Evolutionary conservation across 2,797 vertebrate genomes (phyloP), one percentile per base, ranked within the genome.

Genomic region (Monodelphis domestica): DNA sequence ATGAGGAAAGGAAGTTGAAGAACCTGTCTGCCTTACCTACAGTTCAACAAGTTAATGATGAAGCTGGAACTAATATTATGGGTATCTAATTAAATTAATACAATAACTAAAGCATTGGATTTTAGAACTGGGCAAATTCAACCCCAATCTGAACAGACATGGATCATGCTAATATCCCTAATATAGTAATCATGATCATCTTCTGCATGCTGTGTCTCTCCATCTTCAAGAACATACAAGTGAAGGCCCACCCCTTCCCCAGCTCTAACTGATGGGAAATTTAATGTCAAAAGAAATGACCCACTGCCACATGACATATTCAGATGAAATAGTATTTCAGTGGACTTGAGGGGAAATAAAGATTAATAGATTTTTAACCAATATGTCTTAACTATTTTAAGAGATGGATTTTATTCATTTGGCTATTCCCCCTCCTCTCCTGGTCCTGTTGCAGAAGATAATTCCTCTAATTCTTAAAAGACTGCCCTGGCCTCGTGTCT

Each of bases 121-220:
- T 63, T n/a, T 33, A 63, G 59, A n/a, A 14, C 5, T 63, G 14
- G 63, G 38, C 30, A 9, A 45, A 24, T 38, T 7, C 38, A 78
- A 78, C 7, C 38, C 21, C 21, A 78, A 78, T 3, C 38, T 78
- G 38, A 45, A 45, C 7, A 78, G 38, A 7, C 10, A 78, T 0
- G 70, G 70, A 3, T 45, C n/a, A 45, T 45, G n/a, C 14, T 70
- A 78, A 78, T 24, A 24, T 45, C 7, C 21, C 63, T 63, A 24
- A 63, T 14, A 33, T n/a, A 63, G n/a, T 5, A 33, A 21, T 26
- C 24, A n/a, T 3, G 17, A 45, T 78, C 38, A 2, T 10, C 7
- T 26, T 7, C 38, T 17, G 5, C 5, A n/a, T 11, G 7, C 38
- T 12, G 1, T 1, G 1, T 11, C 15, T 24, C 21, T 45, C 4